Base-by-base conservation (phyloP, 2,888 invertebrate genomes). In the Argyresthia albistria region DNA sequence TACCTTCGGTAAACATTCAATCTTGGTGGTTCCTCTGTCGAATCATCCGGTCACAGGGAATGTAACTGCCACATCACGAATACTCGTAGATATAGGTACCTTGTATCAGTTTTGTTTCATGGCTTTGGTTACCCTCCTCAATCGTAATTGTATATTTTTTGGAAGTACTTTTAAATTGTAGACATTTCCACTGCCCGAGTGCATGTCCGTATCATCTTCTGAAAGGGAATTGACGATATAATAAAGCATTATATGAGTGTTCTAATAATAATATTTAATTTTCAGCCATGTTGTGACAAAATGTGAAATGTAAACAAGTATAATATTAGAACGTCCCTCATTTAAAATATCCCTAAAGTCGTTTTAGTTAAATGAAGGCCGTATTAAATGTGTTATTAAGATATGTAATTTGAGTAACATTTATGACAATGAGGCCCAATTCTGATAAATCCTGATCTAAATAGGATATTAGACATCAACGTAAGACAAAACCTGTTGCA, bases 271-370 rank as follows among this genome's bases (percentile, higher is more conserved):
- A 71, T 64, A 66, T 68, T 55, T 61, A 68, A 68, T 71, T 69
- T 73, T 69, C 39, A 53, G 51, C 83, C 81, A 78, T 66, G 70
- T 86, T 87, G 87, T 87, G 86, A 86, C 87, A 86, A 87, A 87
- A 86, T 87, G 86, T 77, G 65, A 70, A 60, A 58, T 62, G 54
- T 36, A 12, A 48, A 48, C 48, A 7, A 48, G 15, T 10, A 6
- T 48, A 7, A n/a, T 8, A 45, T 45, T 48, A 48, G 15, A 10
- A 48, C 6, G 25, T 25, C 2, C 25, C 6, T 14, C 12, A 48
- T 37, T 35, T 16, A n/a, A 10, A 36, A 16, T 42, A 10, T 39
- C 6, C 42, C 16, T 50, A 39, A 39, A 11, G 8, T 37, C 47
- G 14, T 11, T 8, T 8, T 43, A 50, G 25, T 42, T n/a, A 25